Percentiles rank a stretch among this genome's conserved stretches.
Evolutionary conservation across 2,113 vertebrate species (phyloP).

Genomic region (Cheilinus undulatus): DNA sequence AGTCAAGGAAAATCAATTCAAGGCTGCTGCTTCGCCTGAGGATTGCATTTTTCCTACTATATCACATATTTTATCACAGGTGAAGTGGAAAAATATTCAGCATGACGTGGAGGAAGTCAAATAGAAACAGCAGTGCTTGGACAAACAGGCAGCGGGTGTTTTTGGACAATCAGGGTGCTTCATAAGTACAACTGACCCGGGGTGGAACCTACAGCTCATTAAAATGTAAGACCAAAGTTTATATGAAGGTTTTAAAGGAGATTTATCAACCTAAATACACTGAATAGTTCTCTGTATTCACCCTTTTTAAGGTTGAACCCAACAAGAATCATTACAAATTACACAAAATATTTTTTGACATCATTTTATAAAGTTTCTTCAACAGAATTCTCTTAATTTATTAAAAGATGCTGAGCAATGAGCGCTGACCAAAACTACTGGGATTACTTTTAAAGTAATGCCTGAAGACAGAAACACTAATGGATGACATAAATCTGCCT

Average conservation of each 20-base stretch:
- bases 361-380: too few relatives aligned
- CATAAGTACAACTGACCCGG: not conserved
- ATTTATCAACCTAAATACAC: not conserved
- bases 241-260: not conserved
- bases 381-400: too few relatives aligned
- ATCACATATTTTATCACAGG: constrained; percentile 20
- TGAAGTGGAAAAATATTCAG: constrained; percentile 17
- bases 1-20: constrained; percentile 84
- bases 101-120: not conserved
- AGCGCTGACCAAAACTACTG: too few relatives aligned
- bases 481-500: too few relatives aligned
- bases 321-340: too few relatives aligned
- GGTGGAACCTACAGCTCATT: not conserved
- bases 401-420: too few relatives aligned
- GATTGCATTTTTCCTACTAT: constrained; percentile 8
- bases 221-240: not conserved
- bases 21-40: constrained; percentile 1
- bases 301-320: too few relatives aligned
- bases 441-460: too few relatives aligned
- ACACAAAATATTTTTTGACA: too few relatives aligned
- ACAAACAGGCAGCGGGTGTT: not conserved
- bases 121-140: not conserved
- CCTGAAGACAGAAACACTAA: too few relatives aligned
- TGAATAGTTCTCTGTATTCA: not conserved
- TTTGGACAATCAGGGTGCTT: not conserved